These are phyloP conservation scores for Zenarchopterus dispar DNA, from an alignment of 2,797 vertebrate genomes.

Conservation along the genomic window DNA sequence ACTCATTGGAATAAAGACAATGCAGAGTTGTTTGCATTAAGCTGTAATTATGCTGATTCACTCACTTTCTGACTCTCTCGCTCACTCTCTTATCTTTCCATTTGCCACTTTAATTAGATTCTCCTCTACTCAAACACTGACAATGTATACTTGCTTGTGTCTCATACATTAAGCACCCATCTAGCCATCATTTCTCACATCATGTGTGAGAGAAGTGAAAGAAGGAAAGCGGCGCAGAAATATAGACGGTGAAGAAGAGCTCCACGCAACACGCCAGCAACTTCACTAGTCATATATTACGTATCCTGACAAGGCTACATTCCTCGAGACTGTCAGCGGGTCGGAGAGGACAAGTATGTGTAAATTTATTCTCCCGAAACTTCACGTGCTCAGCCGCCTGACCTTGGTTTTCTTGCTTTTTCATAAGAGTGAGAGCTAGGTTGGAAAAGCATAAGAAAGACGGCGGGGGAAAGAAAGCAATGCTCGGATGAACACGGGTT, in stretches of 20 bases:
- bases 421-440: conserved; percentile 36
- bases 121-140: conserved; percentile 58
- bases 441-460: not conserved
- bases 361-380: conserved; percentile 70
- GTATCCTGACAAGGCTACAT: conserved; percentile 64
- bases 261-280: conserved; percentile 46
- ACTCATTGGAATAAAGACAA: conserved; percentile 82
- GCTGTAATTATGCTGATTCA: conserved; percentile 80
- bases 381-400: conserved; percentile 54
- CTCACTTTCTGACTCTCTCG: conserved; percentile 44
- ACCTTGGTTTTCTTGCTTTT: conserved; percentile 67
- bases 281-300: conserved; percentile 65
- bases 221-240: conserved; percentile 1
- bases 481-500: conserved; percentile 58
- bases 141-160: conserved; percentile 63
- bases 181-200: conserved; percentile 30
- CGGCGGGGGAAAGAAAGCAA: conserved; percentile 30
- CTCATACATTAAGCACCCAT: conserved; percentile 57
- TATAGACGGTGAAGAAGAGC: conserved; percentile 19
- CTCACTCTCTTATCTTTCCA: conserved; percentile 41
- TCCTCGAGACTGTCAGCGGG: conserved; percentile 59
- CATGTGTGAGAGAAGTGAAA: not conserved
- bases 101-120: conserved; percentile 81
- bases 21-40: conserved; percentile 80
- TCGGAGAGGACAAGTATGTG: conserved; percentile 64